A percentile compares a stretch with the other conserved stretches of the same genome.
Evolutionary conservation across 2,888 invertebrate species (phyloP).

Genomic region (Agrilus biguttatus): DNA sequence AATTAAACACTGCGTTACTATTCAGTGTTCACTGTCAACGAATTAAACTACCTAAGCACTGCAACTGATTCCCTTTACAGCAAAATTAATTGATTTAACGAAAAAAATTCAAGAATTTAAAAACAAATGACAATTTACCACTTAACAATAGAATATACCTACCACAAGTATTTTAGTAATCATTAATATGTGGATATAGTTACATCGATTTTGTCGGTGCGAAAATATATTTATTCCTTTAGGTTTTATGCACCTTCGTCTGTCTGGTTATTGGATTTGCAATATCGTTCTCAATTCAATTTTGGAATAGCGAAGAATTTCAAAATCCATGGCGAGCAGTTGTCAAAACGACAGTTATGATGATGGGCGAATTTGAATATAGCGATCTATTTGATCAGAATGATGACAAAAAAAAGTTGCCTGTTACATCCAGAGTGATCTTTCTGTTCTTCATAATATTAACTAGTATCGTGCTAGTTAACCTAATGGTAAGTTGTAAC

Average conservation of each 20-base stretch:
- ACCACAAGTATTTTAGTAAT: too few species aligned
- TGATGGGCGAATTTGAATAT: slow-evolving; percentile 43
- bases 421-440: slow-evolving; percentile 30
- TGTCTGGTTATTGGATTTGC: slow-evolving; percentile 40
- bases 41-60: too few species aligned
- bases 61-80: too few species aligned
- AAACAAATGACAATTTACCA: too few species aligned
- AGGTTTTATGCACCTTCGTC: slow-evolving; percentile 37
- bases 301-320: slow-evolving; percentile 31
- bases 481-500: slow-evolving; percentile 26
- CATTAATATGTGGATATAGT: too few species aligned
- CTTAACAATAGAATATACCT: too few species aligned
- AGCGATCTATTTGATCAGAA: slow-evolving; percentile 26
- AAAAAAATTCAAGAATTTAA: too few species aligned
- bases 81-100: too few species aligned
- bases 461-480: slow-evolving; percentile 40
- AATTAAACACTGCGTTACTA: too few species aligned
- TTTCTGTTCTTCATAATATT: slow-evolving; percentile 37
- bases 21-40: too few species aligned
- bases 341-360: slow-evolving; percentile 40
- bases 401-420: slow-evolving; percentile 9
- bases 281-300: slow-evolving; percentile 38
- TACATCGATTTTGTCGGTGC: too few species aligned
- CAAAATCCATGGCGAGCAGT: slow-evolving; percentile 28
- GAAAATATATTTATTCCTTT: not conserved